Percentiles rank a stretch among this genome's conserved stretches.
Conservation (phyloP, 2,888 invertebrate genomes). For the Harpalus rubripes region DNA sequence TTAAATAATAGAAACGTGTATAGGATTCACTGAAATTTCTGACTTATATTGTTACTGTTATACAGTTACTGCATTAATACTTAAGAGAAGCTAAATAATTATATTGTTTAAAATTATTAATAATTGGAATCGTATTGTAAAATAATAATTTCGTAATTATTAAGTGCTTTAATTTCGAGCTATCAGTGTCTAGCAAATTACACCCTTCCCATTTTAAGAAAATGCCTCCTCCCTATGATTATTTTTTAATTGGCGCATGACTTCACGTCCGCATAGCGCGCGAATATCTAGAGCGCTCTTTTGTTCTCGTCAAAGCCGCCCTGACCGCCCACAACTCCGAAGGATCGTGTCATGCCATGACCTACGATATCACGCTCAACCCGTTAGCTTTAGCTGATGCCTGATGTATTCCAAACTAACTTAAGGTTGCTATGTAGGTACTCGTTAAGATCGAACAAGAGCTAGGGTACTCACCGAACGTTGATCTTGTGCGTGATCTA, state of each 20-base stretch:
- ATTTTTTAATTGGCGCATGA: slow-evolving; percentile 46
- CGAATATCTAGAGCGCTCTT: slow-evolving; percentile 49
- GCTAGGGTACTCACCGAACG: slow-evolving; percentile 56
- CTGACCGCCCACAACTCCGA: slow-evolving; percentile 46
- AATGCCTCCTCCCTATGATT: slow-evolving; percentile 11
- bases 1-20: too few species aligned
- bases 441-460: slow-evolving; percentile 60
- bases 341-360: slow-evolving; percentile 58
- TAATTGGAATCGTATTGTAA: too few species aligned
- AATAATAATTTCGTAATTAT: too few species aligned
- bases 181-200: slow-evolving; percentile 6
- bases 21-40: too few species aligned
- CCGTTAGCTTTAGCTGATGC: slow-evolving; percentile 28
- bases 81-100: too few species aligned
- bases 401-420: slow-evolving; percentile 63
- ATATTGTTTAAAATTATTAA: too few species aligned
- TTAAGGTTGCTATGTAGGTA: slow-evolving; percentile 46
- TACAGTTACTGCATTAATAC: too few species aligned
- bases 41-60: too few species aligned
- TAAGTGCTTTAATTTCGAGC: background rate
- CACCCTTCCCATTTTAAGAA: background rate
- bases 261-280: slow-evolving; percentile 13
- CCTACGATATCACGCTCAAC: slow-evolving; percentile 61
- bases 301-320: slow-evolving; percentile 49
- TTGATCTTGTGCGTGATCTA: slow-evolving; percentile 66